Base-by-base conservation (phyloP, 2,888 invertebrate species). In the Phymatocera aterrima region DNA sequence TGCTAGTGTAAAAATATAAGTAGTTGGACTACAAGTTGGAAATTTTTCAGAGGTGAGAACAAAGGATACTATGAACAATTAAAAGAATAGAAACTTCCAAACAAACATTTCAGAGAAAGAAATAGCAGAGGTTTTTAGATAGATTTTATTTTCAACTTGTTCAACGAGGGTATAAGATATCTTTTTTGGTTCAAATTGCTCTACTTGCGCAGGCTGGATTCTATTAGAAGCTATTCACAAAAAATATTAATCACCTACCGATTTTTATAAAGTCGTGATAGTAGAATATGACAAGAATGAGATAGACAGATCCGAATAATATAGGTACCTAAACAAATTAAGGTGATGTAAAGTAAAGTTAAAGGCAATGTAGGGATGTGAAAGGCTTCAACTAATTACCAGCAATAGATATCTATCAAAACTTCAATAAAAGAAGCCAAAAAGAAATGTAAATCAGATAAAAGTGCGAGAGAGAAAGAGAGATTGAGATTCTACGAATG, bases 401-500 rank as follows among this genome's bases (percentile, higher is more conserved):
- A 72, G 18, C 31, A 48, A 51, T 51, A 1, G 10, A 72, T 18
- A 6, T 34, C 8, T n/a, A n/a, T n/a, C n/a, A n/a, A 3, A 72
- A 31, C 51, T 72, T 15, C 18, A 10, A 51, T 51, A 18, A 51
- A n/a, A 37, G 51, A 51, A 43, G 46, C 24, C 46, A 46, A 68
- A n/a, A n/a, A n/a, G n/a, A 43, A 68, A 43, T 46, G 24, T 0
- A 40, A 46, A 37, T 64, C 37, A 12, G 68, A 28, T 21, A 61
- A 3, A 8, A 68, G 46, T 24, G 48, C n/a, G 51, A 12, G 43
- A 10, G 43, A 43, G 43, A 43, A 43, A 43, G 43, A 43, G 43
- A 43, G 43, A 10, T 6, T 10, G 72, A 51, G 72, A 72, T 72
- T 48, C 34, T 72, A 72, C 72, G 8, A 51, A 51, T 51, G 31